These are phyloP conservation scores for Spermophilus dauricus DNA, from an alignment of 2,113 vertebrate genomes.

Conservation along the genomic window DNA sequence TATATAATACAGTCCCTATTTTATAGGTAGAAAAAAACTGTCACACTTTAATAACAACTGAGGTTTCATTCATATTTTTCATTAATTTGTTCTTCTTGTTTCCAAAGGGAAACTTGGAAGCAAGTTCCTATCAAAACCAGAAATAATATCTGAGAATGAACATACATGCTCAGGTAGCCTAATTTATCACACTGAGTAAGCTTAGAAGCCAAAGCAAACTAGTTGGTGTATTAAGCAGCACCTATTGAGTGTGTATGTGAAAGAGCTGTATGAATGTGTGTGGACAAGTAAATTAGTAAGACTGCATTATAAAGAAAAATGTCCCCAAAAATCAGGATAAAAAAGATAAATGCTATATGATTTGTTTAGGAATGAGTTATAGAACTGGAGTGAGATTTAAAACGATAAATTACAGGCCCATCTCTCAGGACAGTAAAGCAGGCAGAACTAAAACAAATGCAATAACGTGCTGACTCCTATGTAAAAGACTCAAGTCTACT, in stretches of 20 bases:
- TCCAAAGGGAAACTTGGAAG: neutral
- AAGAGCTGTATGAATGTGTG: neutral
- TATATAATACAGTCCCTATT: neutral
- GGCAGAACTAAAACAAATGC: neutral
- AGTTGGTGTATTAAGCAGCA: neutral
- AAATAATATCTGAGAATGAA: neutral
- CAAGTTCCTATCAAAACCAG: neutral
- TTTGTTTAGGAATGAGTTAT: neutral
- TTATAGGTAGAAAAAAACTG: neutral
- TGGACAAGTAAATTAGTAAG: neutral
- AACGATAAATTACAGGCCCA: neutral
- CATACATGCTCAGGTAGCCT: neutral
- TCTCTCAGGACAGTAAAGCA: neutral
- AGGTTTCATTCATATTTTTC: neutral
- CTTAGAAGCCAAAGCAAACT: neutral
- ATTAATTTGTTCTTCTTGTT: neutral
- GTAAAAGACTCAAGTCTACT: neutral
- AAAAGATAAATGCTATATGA: neutral
- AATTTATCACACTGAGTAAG: neutral
- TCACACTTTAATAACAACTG: neutral
- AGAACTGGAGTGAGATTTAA: neutral
- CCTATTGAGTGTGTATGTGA: neutral
- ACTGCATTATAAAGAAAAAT: conserved; percentile 17
- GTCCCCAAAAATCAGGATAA: neutral
- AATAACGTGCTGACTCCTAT: neutral